These are phyloP conservation scores for Phallusia fumigata DNA, from an alignment of 23 tunicate species.

Conservation along the genomic window DNA sequence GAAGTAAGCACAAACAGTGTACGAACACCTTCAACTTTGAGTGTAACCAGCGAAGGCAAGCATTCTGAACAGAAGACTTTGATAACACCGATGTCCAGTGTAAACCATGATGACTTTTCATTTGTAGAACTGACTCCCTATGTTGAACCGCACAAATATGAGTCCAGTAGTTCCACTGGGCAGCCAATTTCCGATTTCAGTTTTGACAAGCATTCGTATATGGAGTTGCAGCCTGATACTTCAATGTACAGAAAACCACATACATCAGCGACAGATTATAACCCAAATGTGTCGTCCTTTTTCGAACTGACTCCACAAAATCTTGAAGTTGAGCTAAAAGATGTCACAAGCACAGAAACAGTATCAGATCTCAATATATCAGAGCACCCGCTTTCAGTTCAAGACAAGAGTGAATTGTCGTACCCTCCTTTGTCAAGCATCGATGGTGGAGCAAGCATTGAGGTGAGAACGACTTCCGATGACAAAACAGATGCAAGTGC, in stretches of 20 bases:
- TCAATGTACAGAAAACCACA: background rate
- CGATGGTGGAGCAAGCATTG: background rate
- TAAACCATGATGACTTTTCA: background rate
- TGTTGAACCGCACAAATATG: background rate
- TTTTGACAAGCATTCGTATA: background rate
- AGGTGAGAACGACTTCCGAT: background rate
- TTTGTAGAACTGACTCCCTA: background rate
- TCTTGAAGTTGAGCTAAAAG: background rate
- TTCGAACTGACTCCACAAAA: background rate
- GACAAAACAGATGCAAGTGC: background rate
- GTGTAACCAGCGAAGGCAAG: background rate
- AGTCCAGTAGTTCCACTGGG: background rate
- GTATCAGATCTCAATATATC: background rate
- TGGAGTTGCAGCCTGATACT: background rate
- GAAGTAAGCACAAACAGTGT: background rate
- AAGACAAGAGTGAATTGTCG: background rate
- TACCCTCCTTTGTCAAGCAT: background rate
- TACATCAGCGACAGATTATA: background rate
- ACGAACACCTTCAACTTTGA: background rate
- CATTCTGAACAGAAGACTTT: background rate
- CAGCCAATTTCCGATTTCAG: background rate
- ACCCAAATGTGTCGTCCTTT: constrained; percentile 1
- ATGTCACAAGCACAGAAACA: background rate
- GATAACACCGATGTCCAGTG: background rate
- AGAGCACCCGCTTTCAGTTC: background rate